Percentiles rank a stretch among this genome's conserved stretches.
Conservation (phyloP, 2,797 vertebrate species). For the Chelon labrosus region DNA sequence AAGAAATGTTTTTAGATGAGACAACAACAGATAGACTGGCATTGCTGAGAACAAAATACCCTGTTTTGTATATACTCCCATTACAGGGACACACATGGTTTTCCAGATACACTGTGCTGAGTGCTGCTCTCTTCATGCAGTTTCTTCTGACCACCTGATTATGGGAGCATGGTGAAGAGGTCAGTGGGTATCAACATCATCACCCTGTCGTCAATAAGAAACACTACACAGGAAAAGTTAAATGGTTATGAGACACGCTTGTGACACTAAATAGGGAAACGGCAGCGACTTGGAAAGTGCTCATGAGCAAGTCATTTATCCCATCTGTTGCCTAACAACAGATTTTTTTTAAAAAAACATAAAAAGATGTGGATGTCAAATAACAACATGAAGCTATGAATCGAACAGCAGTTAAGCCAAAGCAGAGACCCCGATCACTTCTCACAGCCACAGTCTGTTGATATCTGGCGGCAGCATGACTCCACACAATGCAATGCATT, state of each 20-base stretch:
- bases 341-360: too few species aligned
- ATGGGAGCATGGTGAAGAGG: constrained; percentile 1
- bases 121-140: background rate
- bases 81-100: constrained; percentile 31
- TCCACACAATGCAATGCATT: constrained; percentile 40
- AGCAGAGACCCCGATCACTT: constrained; percentile 25
- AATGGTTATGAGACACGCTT: background rate
- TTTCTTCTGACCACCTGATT: constrained; percentile 13
- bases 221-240: background rate
- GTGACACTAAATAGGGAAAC: constrained; percentile 4
- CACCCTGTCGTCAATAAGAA: background rate
- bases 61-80: constrained; percentile 45
- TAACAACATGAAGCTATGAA: constrained; percentile 8
- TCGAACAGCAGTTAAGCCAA: background rate
- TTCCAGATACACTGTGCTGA: background rate
- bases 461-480: constrained; percentile 33
- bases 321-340: background rate
- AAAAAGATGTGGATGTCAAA: background rate
- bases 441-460: constrained; percentile 18
- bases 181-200: constrained; percentile 6
- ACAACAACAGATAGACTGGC: constrained; percentile 17
- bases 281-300: background rate
- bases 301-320: constrained; percentile 5
- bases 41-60: constrained; percentile 47
- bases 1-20: constrained; percentile 6